Evolutionary conservation across 2,797 vertebrate genomes (phyloP).

Genomic region (Labroides dimidiatus): DNA sequence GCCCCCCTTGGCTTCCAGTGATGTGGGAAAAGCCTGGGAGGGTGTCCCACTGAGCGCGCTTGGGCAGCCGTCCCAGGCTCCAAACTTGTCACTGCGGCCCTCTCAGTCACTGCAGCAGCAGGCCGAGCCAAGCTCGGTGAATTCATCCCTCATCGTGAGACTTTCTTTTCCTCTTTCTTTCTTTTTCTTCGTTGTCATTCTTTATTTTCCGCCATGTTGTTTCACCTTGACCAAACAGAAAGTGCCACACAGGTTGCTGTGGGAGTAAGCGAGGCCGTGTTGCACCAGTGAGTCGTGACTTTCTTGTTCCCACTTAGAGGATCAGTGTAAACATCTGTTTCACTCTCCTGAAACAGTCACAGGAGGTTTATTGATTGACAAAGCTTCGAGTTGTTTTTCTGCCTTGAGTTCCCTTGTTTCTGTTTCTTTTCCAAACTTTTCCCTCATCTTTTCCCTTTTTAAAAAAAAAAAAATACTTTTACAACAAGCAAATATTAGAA

Average conservation of each 20-base stretch:
- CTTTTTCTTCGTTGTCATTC: too few relatives aligned
- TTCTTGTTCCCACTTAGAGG: slow-evolving; percentile 52
- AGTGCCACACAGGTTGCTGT: slow-evolving; percentile 69
- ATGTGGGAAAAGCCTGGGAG: slow-evolving; percentile 85
- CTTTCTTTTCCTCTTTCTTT: slow-evolving; percentile 41
- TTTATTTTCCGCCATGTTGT: slow-evolving; percentile 62
- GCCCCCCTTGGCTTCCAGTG: slow-evolving; percentile 54
- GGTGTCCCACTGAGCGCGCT: slow-evolving; percentile 69
- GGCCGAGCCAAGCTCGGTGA: slow-evolving; percentile 47
- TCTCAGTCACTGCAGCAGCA: slow-evolving; percentile 29
- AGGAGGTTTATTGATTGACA: slow-evolving; percentile 40
- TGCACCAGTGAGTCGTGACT: slow-evolving; percentile 46
- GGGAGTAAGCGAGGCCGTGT: slow-evolving; percentile 44
- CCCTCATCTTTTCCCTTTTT: background rate
- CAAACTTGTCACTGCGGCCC: slow-evolving; percentile 52
- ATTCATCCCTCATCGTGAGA: slow-evolving; percentile 34
- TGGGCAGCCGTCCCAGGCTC: slow-evolving; percentile 55
- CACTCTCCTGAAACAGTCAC: slow-evolving; percentile 33
- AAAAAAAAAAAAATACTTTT: slow-evolving; percentile 9
- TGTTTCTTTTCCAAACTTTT: slow-evolving; percentile 13
- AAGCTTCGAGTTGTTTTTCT: slow-evolving; percentile 30
- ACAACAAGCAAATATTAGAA: slow-evolving; percentile 17
- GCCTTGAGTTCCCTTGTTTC: slow-evolving; percentile 9
- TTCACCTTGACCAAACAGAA: slow-evolving; percentile 68
- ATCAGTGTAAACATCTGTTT: slow-evolving; percentile 59